phyloP scores from a whole-genome alignment of 2,113 vertebrate species.

The Sclerurus mexicanus region DNA sequence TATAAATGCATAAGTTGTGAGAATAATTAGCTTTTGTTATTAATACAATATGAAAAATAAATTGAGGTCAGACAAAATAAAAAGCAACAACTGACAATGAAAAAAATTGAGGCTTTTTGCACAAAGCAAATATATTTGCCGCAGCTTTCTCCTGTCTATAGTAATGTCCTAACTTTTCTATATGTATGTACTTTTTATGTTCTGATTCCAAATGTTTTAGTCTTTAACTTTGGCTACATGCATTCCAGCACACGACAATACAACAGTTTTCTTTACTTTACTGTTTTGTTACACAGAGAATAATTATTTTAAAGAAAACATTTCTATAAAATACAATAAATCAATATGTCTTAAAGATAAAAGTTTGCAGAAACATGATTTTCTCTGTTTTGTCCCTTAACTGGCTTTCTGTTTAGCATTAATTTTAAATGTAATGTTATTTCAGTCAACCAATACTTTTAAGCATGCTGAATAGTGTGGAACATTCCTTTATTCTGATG shows the following conservation, averaged over 20 bases:
- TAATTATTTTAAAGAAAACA: neutral
- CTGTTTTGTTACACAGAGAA: neutral
- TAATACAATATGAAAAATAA: neutral
- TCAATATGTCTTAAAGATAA: conserved; percentile 14
- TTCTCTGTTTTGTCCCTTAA: conserved; percentile 6
- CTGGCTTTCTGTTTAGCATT: conserved; percentile 49
- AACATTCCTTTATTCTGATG: conserved; percentile 80
- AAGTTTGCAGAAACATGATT: conserved; percentile 22
- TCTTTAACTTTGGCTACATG: neutral
- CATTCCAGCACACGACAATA: neutral
- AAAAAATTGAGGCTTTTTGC: neutral
- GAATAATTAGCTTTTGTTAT: neutral
- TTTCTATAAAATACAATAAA: neutral
- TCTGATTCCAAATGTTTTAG: neutral
- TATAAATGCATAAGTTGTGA: neutral
- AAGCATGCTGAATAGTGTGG: conserved; percentile 63
- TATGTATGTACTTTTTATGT: neutral
- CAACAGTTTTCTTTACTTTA: neutral
- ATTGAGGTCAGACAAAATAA: neutral
- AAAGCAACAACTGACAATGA: neutral
- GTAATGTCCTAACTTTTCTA: neutral
- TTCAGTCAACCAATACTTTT: conserved; percentile 74
- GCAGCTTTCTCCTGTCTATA: neutral
- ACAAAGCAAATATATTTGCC: neutral
- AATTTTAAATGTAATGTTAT: conserved; percentile 73